Evolutionary conservation across 2,888 invertebrate species (phyloP).

Genomic region (Drosophila mayaguana): DNA sequence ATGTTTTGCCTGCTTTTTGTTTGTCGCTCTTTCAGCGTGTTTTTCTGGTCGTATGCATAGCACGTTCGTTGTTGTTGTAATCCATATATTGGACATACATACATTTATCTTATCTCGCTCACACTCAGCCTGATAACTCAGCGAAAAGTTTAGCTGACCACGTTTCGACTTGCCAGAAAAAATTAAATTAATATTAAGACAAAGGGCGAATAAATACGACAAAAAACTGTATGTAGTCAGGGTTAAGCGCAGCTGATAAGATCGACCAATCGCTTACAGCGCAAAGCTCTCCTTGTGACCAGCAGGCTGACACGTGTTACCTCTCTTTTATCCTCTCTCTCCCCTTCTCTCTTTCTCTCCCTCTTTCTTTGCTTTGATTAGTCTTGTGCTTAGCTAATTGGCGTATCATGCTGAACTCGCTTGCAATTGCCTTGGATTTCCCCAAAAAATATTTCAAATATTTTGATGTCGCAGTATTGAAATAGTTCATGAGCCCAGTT

Average conservation of each 20-base stretch:
- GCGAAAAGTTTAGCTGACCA: slow-evolving; percentile 47
- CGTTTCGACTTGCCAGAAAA: slow-evolving; percentile 37
- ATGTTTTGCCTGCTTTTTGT: slow-evolving; percentile 38
- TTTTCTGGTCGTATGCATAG: slow-evolving; percentile 62
- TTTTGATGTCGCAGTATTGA: slow-evolving; percentile 4
- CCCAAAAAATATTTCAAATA: slow-evolving; percentile 8
- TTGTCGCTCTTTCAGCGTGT: slow-evolving; percentile 52
- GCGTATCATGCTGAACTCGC: slow-evolving; percentile 39
- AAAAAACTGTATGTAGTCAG: slow-evolving; percentile 16
- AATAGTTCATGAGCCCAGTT: slow-evolving; percentile 18
- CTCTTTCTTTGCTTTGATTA: slow-evolving; percentile 33
- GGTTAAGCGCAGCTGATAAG: slow-evolving; percentile 39
- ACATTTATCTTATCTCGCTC: slow-evolving; percentile 51
- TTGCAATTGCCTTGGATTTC: slow-evolving; percentile 19
- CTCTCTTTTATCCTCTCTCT: not conserved
- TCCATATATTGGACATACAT: slow-evolving; percentile 43
- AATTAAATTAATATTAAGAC: slow-evolving; percentile 3
- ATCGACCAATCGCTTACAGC: slow-evolving; percentile 10
- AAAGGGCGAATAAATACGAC: slow-evolving; percentile 2
- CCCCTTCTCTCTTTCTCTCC: not conserved
- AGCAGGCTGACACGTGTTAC: slow-evolving; percentile 4
- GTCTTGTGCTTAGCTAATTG: slow-evolving; percentile 48
- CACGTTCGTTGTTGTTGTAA: slow-evolving; percentile 49
- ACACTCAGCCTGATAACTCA: slow-evolving; percentile 48
- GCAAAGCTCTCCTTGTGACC: slow-evolving; percentile 11